Base-by-base conservation (phyloP, 92 coral and sea anemone genomes). In the Isaurus tuberculatus region DNA sequence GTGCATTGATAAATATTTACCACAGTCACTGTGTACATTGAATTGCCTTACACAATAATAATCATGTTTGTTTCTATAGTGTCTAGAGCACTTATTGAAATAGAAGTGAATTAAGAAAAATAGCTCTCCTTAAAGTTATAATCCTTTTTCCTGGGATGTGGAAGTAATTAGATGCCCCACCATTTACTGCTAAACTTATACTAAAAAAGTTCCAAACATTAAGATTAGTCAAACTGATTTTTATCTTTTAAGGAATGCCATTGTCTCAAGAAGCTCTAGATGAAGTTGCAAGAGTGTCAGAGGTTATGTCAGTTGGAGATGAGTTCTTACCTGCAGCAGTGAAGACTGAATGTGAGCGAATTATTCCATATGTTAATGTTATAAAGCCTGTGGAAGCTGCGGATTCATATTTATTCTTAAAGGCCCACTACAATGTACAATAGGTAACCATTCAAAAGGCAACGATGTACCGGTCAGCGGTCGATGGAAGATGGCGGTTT, bases 341-440 rank as follows among this genome's bases (percentile, higher is more conserved):
- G 46, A 81, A 87, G 63, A 84, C 83, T 37, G 79, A 83, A 69
- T 90, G 93, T 83, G 90, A 86, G 70, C 72, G 79, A 74, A 61
- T 90, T 20, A 58, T 90, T 37, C 93, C 93, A 36, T 70, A 81
- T 14, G 64, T 86, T 37, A 75, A 82, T 53, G 88, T 78, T n/a
- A 84, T 90, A 19, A 90, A 90, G 75, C 90, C 93, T 46, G 73
- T 49, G 30, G 93, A 90, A 51, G 90, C 86, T 58, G 87, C 92
- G 72, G 83, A 72, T 23, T 65, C 90, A 7, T 90, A 53, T 70
- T 87, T 90, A 20, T 90, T 90, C 81, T 75, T 90, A 14, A 86
- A 90, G 88, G 65, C 81, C 26, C 79, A 86, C 26, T 83, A 90
- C 58, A 49, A 49, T 49, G 58, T 49, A 49, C 58, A 49, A 49